Base-by-base conservation (phyloP, 2,113 vertebrate species). In the Psophia crepitans region DNA sequence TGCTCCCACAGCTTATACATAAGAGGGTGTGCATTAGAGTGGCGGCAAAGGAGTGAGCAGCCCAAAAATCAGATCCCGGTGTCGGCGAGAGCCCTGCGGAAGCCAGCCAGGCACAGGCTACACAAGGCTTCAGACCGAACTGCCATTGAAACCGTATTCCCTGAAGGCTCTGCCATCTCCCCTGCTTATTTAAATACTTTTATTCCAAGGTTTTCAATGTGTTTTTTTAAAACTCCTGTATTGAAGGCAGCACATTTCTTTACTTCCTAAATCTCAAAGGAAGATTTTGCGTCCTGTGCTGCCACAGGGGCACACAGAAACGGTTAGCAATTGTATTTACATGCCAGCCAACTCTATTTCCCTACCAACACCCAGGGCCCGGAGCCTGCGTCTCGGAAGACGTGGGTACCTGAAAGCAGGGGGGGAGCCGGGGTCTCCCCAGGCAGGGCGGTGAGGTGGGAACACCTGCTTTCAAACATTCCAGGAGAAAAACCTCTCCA, bases 101-200 rank as follows among this genome's bases (percentile, higher is more conserved):
- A 69, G 63, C 49, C 32, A 18, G 43, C 3, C 4, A 6, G 23
- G 43, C 0, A 1, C 0, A 0, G 19, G 44, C n/a, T 8, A 6
- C 0, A 0, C 22, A 48, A 68, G 27, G 14, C 21, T 71, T 82
- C 44, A 76, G 35, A 63, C 39, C 48, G 69, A 71, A 60, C 10
- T 57, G 27, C 44, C 51, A 33, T 4, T 79, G 61, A 89, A 85
- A 27, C 32, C 69, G 26, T 44, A 32, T 57, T 82, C n/a, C 26
- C 35, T 30, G 61, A 87, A 93, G 44, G 32, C 28, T 88, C n/a
- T 71, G 33, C 24, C 33, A 39, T 33, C 30, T 84, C 69, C 3
- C 0, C 9, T 22, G 13, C 56, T 79, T 54, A 9, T 27, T 35
- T 39, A 56, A 83, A 44, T 33, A 48, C 22, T 79, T 84, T 46